Conservation (phyloP, 2,797 vertebrate genomes). For the Mionectes olivaceus region DNA sequence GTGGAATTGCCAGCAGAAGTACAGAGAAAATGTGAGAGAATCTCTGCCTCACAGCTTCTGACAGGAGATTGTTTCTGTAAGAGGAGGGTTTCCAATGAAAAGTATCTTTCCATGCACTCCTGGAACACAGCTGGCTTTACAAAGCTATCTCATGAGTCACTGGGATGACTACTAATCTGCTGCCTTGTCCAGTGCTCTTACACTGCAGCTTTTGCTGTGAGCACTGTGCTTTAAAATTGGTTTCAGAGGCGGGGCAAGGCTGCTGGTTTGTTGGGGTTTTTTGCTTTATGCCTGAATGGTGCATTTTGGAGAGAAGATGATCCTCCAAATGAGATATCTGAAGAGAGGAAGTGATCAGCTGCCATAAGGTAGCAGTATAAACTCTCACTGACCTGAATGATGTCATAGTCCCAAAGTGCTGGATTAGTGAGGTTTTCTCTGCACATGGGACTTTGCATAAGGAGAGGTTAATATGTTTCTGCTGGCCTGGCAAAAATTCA, state of each 20-base stretch:
- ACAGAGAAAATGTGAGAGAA: background rate
- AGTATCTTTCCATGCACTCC: background rate
- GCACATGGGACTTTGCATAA: background rate
- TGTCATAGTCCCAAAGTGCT: background rate
- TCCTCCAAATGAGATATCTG: background rate
- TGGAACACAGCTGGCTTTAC: background rate
- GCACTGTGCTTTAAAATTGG: background rate
- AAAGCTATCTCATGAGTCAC: accelerated
- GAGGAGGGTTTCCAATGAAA: background rate
- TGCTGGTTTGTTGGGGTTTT: background rate
- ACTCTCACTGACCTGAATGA: background rate
- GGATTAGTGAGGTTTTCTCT: background rate
- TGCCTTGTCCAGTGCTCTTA: background rate
- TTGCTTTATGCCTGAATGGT: background rate
- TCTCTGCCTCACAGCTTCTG: background rate
- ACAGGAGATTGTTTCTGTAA: background rate
- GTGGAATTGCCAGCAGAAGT: background rate
- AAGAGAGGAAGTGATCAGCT: background rate
- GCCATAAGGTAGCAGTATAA: background rate
- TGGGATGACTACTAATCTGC: background rate
- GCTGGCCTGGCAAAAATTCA: conserved; percentile 43
- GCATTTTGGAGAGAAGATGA: background rate
- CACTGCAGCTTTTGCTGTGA: background rate
- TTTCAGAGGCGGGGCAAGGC: background rate
- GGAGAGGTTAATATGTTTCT: conserved; percentile 37